phyloP scores from a whole-genome alignment of 2,888 invertebrate genomes.

The Platerodrilus igneus region DNA sequence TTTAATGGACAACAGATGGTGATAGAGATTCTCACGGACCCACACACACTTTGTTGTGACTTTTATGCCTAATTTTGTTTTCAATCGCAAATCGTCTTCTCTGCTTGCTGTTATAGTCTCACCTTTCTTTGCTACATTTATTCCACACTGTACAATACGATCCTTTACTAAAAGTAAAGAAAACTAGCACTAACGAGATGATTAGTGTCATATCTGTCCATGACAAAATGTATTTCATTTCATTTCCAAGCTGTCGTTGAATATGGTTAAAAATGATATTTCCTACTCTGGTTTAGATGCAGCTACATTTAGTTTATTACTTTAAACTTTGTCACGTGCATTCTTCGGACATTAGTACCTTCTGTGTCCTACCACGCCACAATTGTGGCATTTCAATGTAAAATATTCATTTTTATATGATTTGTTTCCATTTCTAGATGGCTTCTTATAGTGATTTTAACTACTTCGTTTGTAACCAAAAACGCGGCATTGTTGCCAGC shows the following conservation, averaged over 20 bases:
- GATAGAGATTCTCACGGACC: slow-evolving; percentile 17
- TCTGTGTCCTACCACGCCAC: slow-evolving; percentile 1
- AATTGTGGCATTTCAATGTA: neutral
- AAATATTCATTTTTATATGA: slow-evolving; percentile 3
- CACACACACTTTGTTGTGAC: slow-evolving; percentile 14
- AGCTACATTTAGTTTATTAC: slow-evolving; percentile 1
- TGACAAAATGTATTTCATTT: slow-evolving; percentile 22
- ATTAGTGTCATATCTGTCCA: slow-evolving; percentile 30
- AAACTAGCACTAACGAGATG: slow-evolving; percentile 23
- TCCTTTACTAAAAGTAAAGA: slow-evolving; percentile 17
- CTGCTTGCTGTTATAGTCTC: slow-evolving; percentile 22
- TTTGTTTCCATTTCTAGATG: slow-evolving; percentile 2
- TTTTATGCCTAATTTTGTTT: slow-evolving; percentile 9
- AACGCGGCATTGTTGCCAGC: slow-evolving; percentile 5
- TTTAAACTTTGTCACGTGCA: neutral
- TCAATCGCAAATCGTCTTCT: slow-evolving; percentile 23
- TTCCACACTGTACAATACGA: slow-evolving; percentile 19
- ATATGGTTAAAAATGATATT: slow-evolving; percentile 5
- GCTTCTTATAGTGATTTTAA: no score
- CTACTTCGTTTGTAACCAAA: neutral
- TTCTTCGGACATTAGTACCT: slow-evolving; percentile 1
- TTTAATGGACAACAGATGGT: slow-evolving; percentile 19
- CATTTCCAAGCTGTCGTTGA: neutral
- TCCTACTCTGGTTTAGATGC: slow-evolving; percentile 1
- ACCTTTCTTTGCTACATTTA: slow-evolving; percentile 28